Percentiles rank a stretch among this genome's conserved stretches.
These are phyloP conservation scores for Copidosoma aretas DNA, from an alignment of 2,888 invertebrate species.

Conservation along the genomic window DNA sequence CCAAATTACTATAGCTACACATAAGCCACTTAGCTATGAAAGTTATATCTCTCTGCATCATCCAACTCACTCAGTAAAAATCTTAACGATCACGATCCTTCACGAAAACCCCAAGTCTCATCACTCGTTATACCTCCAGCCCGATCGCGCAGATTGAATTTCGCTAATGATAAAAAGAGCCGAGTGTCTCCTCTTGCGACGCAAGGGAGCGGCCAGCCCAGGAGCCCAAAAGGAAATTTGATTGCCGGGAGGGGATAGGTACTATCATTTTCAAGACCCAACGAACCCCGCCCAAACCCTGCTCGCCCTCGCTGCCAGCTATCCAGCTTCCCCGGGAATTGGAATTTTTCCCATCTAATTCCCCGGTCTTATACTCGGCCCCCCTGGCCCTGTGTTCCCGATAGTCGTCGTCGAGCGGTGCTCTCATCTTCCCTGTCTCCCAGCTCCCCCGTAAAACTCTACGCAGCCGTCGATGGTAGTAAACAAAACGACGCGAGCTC, in stretches of 20 bases:
- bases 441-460: no score
- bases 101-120: no score
- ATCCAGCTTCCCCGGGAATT: constrained; percentile 29
- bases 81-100: no score
- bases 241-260: constrained; percentile 37
- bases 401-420: no score
- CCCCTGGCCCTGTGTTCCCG: not conserved
- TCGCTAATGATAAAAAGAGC: constrained; percentile 21
- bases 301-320: not conserved
- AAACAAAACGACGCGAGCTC: constrained; percentile 37
- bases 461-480: constrained; percentile 37
- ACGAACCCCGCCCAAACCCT: not conserved
- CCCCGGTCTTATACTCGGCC: constrained; percentile 29
- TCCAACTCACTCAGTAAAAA: no score
- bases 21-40: no score
- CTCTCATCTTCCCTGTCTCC: no score
- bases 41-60: no score
- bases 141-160: constrained; percentile 12
- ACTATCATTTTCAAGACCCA: constrained; percentile 33
- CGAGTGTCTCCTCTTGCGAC: not conserved
- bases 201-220: constrained; percentile 9
- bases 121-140: no score
- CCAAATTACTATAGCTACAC: no score
- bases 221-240: constrained; percentile 22
- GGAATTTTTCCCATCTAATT: constrained; percentile 34